Evolutionary conservation across 2,113 vertebrate species (phyloP), one percentile per base, ranked within the genome.

Genomic region (Nannospalax galili): DNA sequence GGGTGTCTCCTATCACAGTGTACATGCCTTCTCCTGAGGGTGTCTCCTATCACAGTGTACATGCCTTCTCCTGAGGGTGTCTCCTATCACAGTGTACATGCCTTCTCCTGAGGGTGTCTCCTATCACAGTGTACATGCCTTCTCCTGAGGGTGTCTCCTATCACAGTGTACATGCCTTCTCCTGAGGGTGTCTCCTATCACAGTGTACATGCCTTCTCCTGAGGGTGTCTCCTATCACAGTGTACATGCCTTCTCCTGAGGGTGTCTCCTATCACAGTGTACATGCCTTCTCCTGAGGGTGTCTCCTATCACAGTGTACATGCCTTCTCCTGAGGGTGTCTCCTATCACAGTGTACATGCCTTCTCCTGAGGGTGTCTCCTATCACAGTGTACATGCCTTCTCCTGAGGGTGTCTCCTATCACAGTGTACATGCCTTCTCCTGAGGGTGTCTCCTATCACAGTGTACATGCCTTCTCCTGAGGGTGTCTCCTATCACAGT

Each of bases 71-170:
- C 58, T 64, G 92, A 87, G n/a, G n/a, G n/a, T n/a, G n/a, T n/a
- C n/a, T n/a, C n/a, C n/a, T n/a, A n/a, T n/a, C n/a, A 78, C 74
- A 35, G 40, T 45, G 24, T 26, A 45, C 12, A 62, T 56, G 17
- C 79, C 20, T 91, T 85, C 56, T 81, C 42, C 58, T 64, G 92
- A 87, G n/a, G n/a, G n/a, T n/a, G n/a, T n/a, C n/a, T n/a, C n/a
- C n/a, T n/a, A n/a, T n/a, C n/a, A 78, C 74, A 35, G 40, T 45
- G 24, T 26, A 45, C 12, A 62, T 56, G 17, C 79, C 20, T 91
- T 85, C 56, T 81, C 42, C 58, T 64, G 92, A 87, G n/a, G n/a
- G n/a, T n/a, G n/a, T n/a, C n/a, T n/a, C n/a, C n/a, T n/a, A n/a
- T n/a, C n/a, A 78, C 74, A 35, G 40, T 45, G 24, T 26, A 45